Conservation (phyloP, 1,140 invertebrate species). For the Bombus pascuorum region DNA sequence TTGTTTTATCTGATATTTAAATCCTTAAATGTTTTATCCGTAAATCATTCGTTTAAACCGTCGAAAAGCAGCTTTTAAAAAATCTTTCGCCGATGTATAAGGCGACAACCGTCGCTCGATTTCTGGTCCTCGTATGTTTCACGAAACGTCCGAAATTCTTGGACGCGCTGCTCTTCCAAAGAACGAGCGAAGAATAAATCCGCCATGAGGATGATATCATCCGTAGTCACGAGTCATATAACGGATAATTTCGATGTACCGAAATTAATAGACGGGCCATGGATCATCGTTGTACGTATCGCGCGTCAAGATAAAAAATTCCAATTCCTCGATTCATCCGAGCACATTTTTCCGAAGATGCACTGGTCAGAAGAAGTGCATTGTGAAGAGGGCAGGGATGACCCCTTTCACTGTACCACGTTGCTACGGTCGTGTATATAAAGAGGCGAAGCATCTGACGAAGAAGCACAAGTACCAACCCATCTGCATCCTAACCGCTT, state of each 20-base stretch:
- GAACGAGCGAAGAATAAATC: too few species aligned
- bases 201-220: not conserved
- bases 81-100: not conserved
- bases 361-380: constrained; percentile 78
- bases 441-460: constrained; percentile 77
- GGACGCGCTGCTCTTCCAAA: not conserved
- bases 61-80: not conserved
- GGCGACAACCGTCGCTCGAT: too few species aligned
- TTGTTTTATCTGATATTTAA: not conserved
- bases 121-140: not conserved
- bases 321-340: constrained; percentile 54
- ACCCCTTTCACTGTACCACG: constrained; percentile 80
- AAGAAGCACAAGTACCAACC: constrained; percentile 79
- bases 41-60: not conserved
- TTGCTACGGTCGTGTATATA: constrained; percentile 77
- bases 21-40: not conserved
- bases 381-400: constrained; percentile 80
- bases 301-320: constrained; percentile 35
- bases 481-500: constrained; percentile 76
- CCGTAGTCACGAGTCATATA: too few species aligned
- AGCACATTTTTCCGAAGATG: constrained; percentile 77
- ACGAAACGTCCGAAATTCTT: not conserved
- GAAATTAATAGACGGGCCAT: not conserved
- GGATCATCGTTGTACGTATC: not conserved
- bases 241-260: not conserved